Base-by-base conservation (phyloP, 92 coral and sea anemone species). In the Palythoa grandis region DNA sequence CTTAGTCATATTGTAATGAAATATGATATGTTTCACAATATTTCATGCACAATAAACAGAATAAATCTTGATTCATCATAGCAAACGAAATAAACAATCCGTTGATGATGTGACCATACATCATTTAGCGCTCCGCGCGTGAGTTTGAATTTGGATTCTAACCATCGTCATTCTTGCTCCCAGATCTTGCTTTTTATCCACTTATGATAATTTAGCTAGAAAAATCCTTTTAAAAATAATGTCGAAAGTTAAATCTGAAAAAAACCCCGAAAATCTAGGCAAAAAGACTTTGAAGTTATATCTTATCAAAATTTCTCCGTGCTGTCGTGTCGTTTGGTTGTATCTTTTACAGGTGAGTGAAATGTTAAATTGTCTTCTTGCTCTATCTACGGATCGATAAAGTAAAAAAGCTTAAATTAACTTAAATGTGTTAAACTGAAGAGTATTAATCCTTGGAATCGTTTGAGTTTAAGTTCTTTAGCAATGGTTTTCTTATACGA, bases 291-390 rank as follows among this genome's bases (percentile, higher is more conserved):
- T 95, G 53, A 92, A 92, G 84, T 84, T 95, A 6, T 89, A 90
- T 24, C 17, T 95, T 37, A 94, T 95, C n/a, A 91, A 95, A 48
- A 88, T 95, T 68, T 95, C 98, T 77, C 98, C 98, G 24, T 93
- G 98, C 56, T 92, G 94, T 72, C 92, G 98, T 0, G 86, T 84
- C 9, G 98, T 95, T 6, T 95, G 98, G 98, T 75, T 95, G 17
- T 95, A 95, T 66, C 29, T 94, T 66, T 80, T 94, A 3, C 94
- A 95, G 91, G 98, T 95, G 76, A 88, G 96, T 48, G 50, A 43
- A 43, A 43, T 43, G 9, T 5, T 40, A 25, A 24, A 3, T 10
- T 0, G 16, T 16, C 73, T 37, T 56, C 7, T 56, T 8, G 4
- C 23, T 19, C 13, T 57, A 14, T 11, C 65, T 58, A 58, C 7